Evolutionary conservation across 2,113 vertebrate genomes (phyloP), one percentile per base, ranked within the genome.

Genomic region (Rhipidura dahli): DNA sequence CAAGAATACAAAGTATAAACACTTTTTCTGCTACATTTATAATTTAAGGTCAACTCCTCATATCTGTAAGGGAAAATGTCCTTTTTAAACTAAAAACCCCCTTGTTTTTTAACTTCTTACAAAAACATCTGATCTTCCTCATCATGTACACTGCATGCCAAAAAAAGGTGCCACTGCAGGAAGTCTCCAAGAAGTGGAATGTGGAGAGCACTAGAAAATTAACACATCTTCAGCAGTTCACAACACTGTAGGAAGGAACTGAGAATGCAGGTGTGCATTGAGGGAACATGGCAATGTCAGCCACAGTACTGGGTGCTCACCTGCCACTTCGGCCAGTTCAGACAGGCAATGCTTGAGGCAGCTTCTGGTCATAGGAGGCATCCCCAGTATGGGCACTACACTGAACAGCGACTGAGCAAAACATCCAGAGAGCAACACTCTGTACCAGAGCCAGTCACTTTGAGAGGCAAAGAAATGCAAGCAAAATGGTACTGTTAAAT

Each of bases 1-100:
- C 27, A 66, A 51, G 30, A 89, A 50, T 50, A 69, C 40, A 16
- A 49, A 89, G 11, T 30, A 73, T 27, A 54, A 87, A 63, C 6
- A 13, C 14, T 20, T n/a, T 66, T 87, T 45, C 59, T 76, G 39
- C 35, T 61, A n/a, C 12, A 11, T 54, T 81, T 73, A 24, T 30
- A 21, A 70, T 37, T 89, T 49, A 71, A 35, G 15, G n/a, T 68
- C 27, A 88, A 78, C 59, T 75, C 17, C 47, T 71, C 15, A n/a
- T 15, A 40, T 15, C 13, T 11, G 2, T 28, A 60, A 18, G 4
- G 7, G 16, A 17, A 49, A 87, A 40, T 4, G 3, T 82, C 21
- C 11, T 39, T 53, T 42, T 53, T 13, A 49, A 87, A 73, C 9
- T 31, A 0, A 71, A 60, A 7, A 7, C 0, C 0, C 2, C 8